Percentiles rank a stretch among this genome's conserved stretches.
Conservation (phyloP, 2,113 vertebrate species). For the Pituophis catenifer region DNA sequence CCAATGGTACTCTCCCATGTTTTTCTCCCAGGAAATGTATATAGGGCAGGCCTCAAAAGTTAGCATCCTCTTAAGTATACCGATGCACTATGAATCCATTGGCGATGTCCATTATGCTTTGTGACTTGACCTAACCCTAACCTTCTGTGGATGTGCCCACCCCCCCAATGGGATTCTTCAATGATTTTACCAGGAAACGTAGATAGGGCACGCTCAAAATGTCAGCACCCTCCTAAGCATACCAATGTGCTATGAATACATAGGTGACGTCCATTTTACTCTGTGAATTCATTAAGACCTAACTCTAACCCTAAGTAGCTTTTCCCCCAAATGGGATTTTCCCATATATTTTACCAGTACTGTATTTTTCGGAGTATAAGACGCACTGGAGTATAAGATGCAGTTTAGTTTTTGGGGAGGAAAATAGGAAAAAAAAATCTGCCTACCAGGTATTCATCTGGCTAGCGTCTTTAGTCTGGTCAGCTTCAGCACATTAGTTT, state of each 20-base stretch:
- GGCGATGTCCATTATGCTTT: neutral
- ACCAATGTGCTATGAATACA: neutral
- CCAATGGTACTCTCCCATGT: neutral
- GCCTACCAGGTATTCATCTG: too few species aligned
- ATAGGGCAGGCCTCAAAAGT: neutral
- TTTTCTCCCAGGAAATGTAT: neutral
- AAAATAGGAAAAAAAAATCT: too few species aligned
- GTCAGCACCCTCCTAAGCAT: neutral
- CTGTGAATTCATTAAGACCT: neutral
- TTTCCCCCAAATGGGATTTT: too few species aligned
- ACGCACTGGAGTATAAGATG: too few species aligned
- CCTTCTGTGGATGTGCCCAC: too few species aligned
- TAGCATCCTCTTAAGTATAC: neutral
- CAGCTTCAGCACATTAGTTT: too few species aligned
- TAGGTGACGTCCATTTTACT: neutral
- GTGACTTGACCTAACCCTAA: neutral
- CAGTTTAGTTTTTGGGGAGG: too few species aligned
- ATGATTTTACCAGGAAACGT: neutral
- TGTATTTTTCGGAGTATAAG: too few species aligned
- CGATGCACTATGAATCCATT: neutral
- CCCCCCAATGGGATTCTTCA: neutral
- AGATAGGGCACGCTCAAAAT: neutral
- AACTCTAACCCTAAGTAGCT: too few species aligned
- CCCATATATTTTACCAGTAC: too few species aligned
- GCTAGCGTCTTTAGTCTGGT: too few species aligned